Base-by-base conservation (phyloP, 2,113 vertebrate genomes). In the Platysteira castanea region DNA sequence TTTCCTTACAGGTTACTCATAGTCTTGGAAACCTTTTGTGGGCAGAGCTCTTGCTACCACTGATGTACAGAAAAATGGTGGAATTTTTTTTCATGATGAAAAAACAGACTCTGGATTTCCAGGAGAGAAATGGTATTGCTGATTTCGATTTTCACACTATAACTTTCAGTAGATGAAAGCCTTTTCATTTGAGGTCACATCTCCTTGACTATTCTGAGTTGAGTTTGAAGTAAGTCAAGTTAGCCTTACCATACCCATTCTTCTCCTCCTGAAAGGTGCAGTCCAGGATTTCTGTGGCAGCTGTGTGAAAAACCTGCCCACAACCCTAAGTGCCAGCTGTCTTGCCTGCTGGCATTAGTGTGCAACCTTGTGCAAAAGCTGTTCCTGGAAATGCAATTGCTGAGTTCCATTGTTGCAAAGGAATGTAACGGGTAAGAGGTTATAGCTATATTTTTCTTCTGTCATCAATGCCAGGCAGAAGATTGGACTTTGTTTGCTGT, bases 1-100 rank as follows among this genome's bases (percentile, higher is more conserved):
- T 78, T 89, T 60, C 21, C 22, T 44, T 11, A 47, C 19, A 46
- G 22, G 15, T 41, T 50, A 49, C 61, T 11, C 26, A 20, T 19
- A 50, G 10, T 18, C 33, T 50, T 28, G 15, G 47, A 73, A 90
- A 53, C 0, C 4, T 49, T 35, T 47, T 49, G 44, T 20, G 23
- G 54, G 17, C 53, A 89, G 42, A 94, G 18, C 31, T 88, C 39
- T 84, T 49, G 30, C 37, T 78, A 59, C 8, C 23, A n/a, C 2
- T 67, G 57, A 17, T 61, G 31, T 24, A 70, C 31, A 50, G 33
- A 87, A 54, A 92, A 84, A 89, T 7, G 2, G 11, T 24, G 4
- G 16, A 13, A 2, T 0, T 7, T n/a, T n/a, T 70, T 73, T 74
- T 47, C 44, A 35, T 7, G 1, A 44, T 49, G 10, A 35, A 59